Conservation (phyloP, 1,140 invertebrate species). For the Drosophila bifasciata region DNA sequence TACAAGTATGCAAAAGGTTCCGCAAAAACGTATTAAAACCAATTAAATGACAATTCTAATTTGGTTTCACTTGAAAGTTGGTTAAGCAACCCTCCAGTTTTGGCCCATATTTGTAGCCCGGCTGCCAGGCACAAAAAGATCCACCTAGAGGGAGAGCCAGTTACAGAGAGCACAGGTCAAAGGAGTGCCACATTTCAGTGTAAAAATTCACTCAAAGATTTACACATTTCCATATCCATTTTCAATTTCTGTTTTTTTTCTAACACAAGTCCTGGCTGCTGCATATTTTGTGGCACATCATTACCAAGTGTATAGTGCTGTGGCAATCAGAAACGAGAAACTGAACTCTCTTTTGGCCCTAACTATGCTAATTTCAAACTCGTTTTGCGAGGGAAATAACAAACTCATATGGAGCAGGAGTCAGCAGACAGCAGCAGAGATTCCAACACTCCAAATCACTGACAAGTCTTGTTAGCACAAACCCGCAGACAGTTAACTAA, state of each 20-base stretch:
- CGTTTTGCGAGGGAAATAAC: slow-evolving; percentile 62
- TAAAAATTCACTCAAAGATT: slow-evolving; percentile 12
- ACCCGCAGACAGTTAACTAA: slow-evolving; percentile 48
- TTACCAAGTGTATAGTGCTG: slow-evolving; percentile 51
- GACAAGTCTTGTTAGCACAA: slow-evolving; percentile 55
- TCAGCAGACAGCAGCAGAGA: no score
- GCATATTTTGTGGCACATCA: slow-evolving; percentile 50
- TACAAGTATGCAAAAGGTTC: no score
- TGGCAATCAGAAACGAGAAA: slow-evolving; percentile 41
- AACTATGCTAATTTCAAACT: slow-evolving; percentile 79
- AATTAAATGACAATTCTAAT: no score
- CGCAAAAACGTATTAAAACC: no score
- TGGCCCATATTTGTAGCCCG: slow-evolving; percentile 11
- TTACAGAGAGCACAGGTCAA: neutral
- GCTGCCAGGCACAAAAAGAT: neutral
- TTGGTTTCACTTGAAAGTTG: no score
- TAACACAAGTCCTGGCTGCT: neutral
- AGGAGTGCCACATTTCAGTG: no score
- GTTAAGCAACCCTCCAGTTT: neutral
- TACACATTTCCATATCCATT: neutral
- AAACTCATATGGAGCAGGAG: slow-evolving; percentile 50
- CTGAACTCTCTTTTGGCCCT: slow-evolving; percentile 37
- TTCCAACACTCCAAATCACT: slow-evolving; percentile 47
- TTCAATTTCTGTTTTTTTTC: slow-evolving; percentile 8
- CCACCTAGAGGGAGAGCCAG: neutral